Base-by-base conservation (phyloP, 2,113 vertebrate genomes). In the Gadus macrocephalus region DNA sequence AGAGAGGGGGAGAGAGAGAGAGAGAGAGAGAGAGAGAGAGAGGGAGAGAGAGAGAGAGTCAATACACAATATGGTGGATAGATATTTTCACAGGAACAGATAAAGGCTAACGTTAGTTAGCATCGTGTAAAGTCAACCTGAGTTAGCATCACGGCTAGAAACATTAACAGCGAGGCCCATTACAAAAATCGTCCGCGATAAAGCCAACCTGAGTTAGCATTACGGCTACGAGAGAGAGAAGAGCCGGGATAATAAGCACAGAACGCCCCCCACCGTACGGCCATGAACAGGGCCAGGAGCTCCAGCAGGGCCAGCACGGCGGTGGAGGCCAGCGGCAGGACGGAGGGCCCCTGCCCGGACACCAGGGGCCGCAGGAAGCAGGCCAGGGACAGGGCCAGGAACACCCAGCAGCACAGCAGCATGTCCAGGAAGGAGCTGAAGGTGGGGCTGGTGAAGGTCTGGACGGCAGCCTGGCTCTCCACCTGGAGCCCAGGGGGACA, bases 341-440 rank as follows among this genome's bases (percentile, higher is more conserved):
- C 89, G 0, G 94, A 92, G 0, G 92, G 91, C 16, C 19, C 82
- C 73, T 78, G 74, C 1, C 90, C 74, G 0, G 84, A 69, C 28
- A 93, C 83, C 1, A 93, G 89, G 0, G 94, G 93, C 8, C 87
- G 93, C 72, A 99, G 91, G 91, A 98, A 97, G 90, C 96, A 99
- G 1, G 95, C 94, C 82, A 95, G 38, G 0, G 96, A 95, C 64
- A 98, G 94, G 55, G 95, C 92, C 70, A 98, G 85, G 86, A 98
- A 97, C 69, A 99, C 94, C 0, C 83, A 91, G 31, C 93, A 94
- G 42, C 94, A 96, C 77, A 99, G 91, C 70, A 96, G 81, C 88
- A 98, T 95, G 3, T 99, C 97, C 85, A 99, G 90, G 60, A 99
- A 93, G 0, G 94, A 98, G 78, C 97, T 98, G 89, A 98, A 98